Conservation (phyloP, 2,113 vertebrate genomes). For the Chlorodrepanis virens region DNA sequence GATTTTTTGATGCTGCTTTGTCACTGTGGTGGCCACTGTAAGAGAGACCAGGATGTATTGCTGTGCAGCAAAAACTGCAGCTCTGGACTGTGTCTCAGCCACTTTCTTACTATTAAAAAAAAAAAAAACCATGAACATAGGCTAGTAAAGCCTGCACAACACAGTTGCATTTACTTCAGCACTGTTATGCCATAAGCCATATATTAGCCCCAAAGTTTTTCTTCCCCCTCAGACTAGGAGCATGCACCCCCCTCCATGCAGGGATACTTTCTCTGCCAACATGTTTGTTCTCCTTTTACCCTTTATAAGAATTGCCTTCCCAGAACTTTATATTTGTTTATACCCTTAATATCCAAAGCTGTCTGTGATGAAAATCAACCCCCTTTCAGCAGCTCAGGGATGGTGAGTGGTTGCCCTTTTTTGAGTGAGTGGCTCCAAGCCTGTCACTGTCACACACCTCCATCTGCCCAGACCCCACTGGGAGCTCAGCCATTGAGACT, state of each 20-base stretch:
- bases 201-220: not conserved
- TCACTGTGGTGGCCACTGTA: not conserved
- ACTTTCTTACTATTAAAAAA: slow-evolving; percentile 19
- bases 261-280: not conserved
- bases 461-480: rapidly evolving
- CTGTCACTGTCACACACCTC: not conserved
- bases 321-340: slow-evolving; percentile 1
- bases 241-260: not conserved
- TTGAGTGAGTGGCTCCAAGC: not conserved
- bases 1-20: not conserved
- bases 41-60: not conserved
- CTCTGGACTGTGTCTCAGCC: slow-evolving; percentile 54
- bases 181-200: not conserved
- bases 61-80: not conserved
- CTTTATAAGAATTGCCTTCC: not conserved
- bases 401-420: not conserved
- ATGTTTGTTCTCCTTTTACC: not conserved
- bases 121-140: not conserved
- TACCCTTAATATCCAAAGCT: slow-evolving; percentile 18
- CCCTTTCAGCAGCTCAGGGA: not conserved
- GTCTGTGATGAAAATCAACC: slow-evolving; percentile 17
- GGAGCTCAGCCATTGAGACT: not conserved
- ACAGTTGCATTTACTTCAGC: slow-evolving; percentile 1
- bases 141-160: not conserved
- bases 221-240: not conserved